Conservation (phyloP, 2,797 vertebrate species). For the Neomorphus geoffroyi region DNA sequence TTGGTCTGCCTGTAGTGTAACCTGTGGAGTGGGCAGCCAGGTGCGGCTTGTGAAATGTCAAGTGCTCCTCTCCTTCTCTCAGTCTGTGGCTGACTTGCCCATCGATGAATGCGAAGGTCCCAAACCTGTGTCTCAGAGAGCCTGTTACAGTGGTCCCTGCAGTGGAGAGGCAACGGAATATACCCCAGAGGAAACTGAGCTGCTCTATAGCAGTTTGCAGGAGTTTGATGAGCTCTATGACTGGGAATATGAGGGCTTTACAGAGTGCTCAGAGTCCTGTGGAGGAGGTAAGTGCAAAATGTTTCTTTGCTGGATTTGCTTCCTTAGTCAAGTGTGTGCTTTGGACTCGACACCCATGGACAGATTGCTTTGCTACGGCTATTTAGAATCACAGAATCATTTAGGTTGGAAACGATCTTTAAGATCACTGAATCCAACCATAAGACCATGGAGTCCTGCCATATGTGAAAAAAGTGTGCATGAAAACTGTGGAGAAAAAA, state of each 20-base stretch:
- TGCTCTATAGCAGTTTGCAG: slow-evolving; percentile 62
- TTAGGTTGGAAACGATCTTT: neutral
- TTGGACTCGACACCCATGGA: neutral
- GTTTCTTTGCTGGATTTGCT: neutral
- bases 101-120: slow-evolving; percentile 90
- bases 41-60: slow-evolving; percentile 88
- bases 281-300: slow-evolving; percentile 86
- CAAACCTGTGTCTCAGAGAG: slow-evolving; percentile 82
- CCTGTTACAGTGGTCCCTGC: slow-evolving; percentile 89
- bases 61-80: slow-evolving; percentile 93
- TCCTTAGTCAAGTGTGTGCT: neutral
- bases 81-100: slow-evolving; percentile 91
- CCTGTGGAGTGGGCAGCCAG: slow-evolving; percentile 89
- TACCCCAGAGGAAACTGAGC: slow-evolving; percentile 61
- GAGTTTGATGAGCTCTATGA: slow-evolving; percentile 87
- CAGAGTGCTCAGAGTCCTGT: slow-evolving; percentile 91
- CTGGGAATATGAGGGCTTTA: slow-evolving; percentile 96
- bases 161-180: slow-evolving; percentile 67
- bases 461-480: neutral
- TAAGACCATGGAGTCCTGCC: neutral
- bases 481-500: neutral
- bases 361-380: neutral
- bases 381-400: neutral
- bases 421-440: neutral
- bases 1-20: slow-evolving; percentile 90